Evolutionary conservation across 2,888 invertebrate genomes (phyloP).

Genomic region (Anaspis maculata): DNA sequence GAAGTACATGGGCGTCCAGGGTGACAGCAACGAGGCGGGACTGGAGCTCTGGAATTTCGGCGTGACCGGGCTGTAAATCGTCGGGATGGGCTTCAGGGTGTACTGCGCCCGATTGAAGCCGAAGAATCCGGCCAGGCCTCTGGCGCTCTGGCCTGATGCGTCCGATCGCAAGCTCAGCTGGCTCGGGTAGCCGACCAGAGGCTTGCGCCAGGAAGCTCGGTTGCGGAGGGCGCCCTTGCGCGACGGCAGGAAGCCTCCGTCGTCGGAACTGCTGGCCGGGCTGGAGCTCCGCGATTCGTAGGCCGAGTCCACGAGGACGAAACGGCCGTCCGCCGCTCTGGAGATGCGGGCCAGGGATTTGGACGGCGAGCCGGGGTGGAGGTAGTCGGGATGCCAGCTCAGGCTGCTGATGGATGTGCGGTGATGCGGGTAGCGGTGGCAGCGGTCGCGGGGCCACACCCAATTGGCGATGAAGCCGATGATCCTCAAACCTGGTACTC

Average conservation of each 20-base stretch:
- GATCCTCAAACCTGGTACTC: slow-evolving; percentile 87
- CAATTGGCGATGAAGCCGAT: slow-evolving; percentile 61
- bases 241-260: slow-evolving; percentile 70
- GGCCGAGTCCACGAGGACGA: slow-evolving; percentile 53
- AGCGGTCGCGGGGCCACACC: slow-evolving; percentile 70
- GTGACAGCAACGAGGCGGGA: slow-evolving; percentile 51
- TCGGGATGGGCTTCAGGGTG: slow-evolving; percentile 35
- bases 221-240: slow-evolving; percentile 42
- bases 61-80: slow-evolving; percentile 42
- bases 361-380: slow-evolving; percentile 34
- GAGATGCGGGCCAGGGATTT: slow-evolving; percentile 57
- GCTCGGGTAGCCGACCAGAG: slow-evolving; percentile 57
- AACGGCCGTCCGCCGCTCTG: slow-evolving; percentile 66
- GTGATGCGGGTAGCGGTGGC: slow-evolving; percentile 37
- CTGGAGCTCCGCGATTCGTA: slow-evolving; percentile 48
- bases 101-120: slow-evolving; percentile 29
- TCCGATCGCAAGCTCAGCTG: slow-evolving; percentile 53
- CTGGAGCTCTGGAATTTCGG: slow-evolving; percentile 58
- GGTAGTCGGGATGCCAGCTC: slow-evolving; percentile 32
- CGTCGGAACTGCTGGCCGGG: slow-evolving; percentile 59
- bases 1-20: slow-evolving; percentile 69
- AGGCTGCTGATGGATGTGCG: slow-evolving; percentile 41
- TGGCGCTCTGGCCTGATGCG: slow-evolving; percentile 53
- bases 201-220: slow-evolving; percentile 56
- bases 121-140: slow-evolving; percentile 28